Evolutionary conservation across 2,113 vertebrate genomes (phyloP).

Genomic region (rat (Rattus norvegicus)): DNA sequence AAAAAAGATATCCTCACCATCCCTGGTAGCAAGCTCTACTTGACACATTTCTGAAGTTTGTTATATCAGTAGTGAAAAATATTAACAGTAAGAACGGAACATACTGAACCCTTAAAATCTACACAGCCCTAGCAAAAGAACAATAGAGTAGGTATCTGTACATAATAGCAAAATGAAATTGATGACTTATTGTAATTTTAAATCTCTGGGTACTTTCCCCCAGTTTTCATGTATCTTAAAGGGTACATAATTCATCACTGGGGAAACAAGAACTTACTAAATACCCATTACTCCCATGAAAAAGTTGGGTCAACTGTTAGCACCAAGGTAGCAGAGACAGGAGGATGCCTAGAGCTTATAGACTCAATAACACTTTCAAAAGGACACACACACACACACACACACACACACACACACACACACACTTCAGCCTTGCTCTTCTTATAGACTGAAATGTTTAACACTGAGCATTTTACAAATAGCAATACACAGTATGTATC

Average conservation of each 20-base stretch:
- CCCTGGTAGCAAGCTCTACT: slow-evolving; percentile 72
- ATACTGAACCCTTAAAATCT: slow-evolving; percentile 74
- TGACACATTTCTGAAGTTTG: slow-evolving; percentile 79
- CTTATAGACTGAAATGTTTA: background rate
- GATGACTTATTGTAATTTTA: background rate
- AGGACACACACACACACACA: background rate
- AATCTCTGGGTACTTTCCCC: background rate
- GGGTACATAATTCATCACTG: background rate
- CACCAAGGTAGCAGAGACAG: background rate
- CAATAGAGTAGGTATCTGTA: background rate
- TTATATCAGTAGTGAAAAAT: slow-evolving; percentile 84
- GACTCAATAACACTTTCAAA: background rate
- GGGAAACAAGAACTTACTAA: background rate
- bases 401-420: background rate
- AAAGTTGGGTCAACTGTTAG: background rate
- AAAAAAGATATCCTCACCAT: slow-evolving; percentile 88
- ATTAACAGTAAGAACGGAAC: slow-evolving; percentile 79
- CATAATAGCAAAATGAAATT: background rate
- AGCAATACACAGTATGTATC: background rate
- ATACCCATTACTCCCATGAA: background rate
- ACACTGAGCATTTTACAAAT: background rate
- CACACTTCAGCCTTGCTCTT: background rate
- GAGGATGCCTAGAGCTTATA: background rate
- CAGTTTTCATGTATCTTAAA: background rate
- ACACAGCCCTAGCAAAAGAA: slow-evolving; percentile 64